phyloP scores from a whole-genome alignment of 2,113 vertebrate genomes.

The Oryzias javanicus region DNA sequence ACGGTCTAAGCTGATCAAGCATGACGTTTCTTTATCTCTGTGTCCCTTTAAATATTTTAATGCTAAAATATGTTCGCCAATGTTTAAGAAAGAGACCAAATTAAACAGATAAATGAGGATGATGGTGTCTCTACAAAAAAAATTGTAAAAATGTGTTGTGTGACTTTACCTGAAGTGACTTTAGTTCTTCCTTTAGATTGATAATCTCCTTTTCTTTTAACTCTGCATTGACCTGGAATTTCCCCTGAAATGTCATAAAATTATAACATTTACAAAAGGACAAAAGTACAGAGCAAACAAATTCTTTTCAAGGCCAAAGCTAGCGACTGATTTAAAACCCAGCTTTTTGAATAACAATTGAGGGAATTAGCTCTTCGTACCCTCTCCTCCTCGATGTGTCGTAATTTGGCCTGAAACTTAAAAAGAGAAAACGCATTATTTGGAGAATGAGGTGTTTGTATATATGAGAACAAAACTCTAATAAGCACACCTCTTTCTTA shows the following conservation, averaged over 20 bases:
- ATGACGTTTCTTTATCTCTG: slow-evolving; percentile 22
- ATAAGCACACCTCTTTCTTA: slow-evolving; percentile 84
- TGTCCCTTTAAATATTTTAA: slow-evolving; percentile 2
- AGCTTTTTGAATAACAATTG: slow-evolving; percentile 37
- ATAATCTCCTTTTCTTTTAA: slow-evolving; percentile 91
- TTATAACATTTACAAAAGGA: slow-evolving; percentile 44
- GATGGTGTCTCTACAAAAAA: not conserved
- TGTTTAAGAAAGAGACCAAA: not conserved
- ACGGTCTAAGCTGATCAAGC: slow-evolving; percentile 40
- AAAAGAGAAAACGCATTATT: slow-evolving; percentile 10
- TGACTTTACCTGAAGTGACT: slow-evolving; percentile 86
- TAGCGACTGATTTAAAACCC: slow-evolving; percentile 31
- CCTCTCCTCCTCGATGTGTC: slow-evolving; percentile 88
- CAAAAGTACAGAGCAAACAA: slow-evolving; percentile 23
- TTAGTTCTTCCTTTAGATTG: slow-evolving; percentile 89
- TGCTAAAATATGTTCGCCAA: not conserved
- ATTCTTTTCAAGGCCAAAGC: slow-evolving; percentile 26
- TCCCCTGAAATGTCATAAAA: slow-evolving; percentile 81
- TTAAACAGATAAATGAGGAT: not conserved
- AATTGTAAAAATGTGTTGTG: slow-evolving; percentile 5
- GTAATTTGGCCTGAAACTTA: slow-evolving; percentile 86
- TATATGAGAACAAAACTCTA: not conserved
- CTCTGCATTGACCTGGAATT: slow-evolving; percentile 82
- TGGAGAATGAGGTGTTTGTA: not conserved
- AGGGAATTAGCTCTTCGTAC: slow-evolving; percentile 65